phyloP scores from a whole-genome alignment of 2,797 vertebrate genomes.

The Agapornis canus region DNA sequence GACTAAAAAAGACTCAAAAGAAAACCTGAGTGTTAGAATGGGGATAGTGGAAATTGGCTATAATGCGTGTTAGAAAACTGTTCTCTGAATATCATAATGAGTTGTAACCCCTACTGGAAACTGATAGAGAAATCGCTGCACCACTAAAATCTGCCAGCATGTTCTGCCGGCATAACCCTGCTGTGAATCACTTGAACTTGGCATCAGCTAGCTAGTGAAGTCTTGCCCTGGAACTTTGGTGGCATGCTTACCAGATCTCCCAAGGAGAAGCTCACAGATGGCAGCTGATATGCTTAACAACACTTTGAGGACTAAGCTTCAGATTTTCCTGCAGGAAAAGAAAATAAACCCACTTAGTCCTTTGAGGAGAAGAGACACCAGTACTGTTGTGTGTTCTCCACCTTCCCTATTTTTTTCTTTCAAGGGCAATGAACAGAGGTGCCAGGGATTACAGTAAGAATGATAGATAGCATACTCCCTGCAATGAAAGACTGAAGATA shows the following conservation, averaged over 20 bases:
- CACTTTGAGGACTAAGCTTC: not conserved
- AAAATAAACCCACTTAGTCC: not conserved
- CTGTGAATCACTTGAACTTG: not conserved
- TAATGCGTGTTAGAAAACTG: not conserved
- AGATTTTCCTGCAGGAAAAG: not conserved
- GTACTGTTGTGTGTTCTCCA: not conserved
- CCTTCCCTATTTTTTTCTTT: not conserved
- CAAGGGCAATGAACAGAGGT: not conserved
- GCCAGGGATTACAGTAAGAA: not conserved
- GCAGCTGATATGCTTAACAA: not conserved
- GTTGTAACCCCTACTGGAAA: not conserved
- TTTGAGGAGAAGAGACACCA: not conserved
- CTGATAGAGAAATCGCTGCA: not conserved
- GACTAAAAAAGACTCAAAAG: not conserved
- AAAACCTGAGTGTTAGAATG: not conserved
- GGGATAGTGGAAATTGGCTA: not conserved
- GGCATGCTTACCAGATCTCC: not conserved
- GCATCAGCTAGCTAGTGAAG: not conserved
- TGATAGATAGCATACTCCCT: not conserved
- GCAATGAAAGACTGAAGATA: not conserved
- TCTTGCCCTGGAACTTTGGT: not conserved
- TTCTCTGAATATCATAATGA: not conserved
- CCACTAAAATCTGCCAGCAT: not conserved
- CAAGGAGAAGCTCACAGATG: not conserved
- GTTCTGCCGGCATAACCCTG: not conserved